phyloP scores from a whole-genome alignment of 2,888 invertebrate genomes.

The Mechanitis messenoides region DNA sequence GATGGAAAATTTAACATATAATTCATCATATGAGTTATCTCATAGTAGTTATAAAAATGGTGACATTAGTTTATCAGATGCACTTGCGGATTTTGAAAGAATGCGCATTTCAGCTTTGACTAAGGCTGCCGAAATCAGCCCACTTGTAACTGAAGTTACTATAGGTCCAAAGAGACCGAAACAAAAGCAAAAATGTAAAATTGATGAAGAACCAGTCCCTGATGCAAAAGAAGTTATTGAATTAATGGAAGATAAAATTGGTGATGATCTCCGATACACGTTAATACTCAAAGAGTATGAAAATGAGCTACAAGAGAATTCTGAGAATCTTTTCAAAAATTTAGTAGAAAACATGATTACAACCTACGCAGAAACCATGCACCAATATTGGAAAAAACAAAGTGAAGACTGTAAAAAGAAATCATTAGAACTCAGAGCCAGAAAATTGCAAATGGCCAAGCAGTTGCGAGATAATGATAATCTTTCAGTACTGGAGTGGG shows the following conservation, averaged over 20 bases:
- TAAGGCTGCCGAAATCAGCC: constrained; percentile 75
- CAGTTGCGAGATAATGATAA: constrained; percentile 73
- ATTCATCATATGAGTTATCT: constrained; percentile 36
- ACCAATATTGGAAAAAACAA: constrained; percentile 51
- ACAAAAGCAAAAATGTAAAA: constrained; percentile 34
- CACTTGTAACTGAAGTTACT: constrained; percentile 69
- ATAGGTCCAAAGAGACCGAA: constrained; percentile 62
- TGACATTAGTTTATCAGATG: constrained; percentile 50
- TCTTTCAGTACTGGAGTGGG: constrained; percentile 55
- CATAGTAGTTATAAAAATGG: constrained; percentile 39
- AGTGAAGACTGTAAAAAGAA: constrained; percentile 54
- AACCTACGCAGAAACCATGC: constrained; percentile 51
- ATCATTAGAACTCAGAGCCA: constrained; percentile 60
- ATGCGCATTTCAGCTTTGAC: constrained; percentile 77
- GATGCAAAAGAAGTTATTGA: constrained; percentile 41
- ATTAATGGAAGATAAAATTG: constrained; percentile 52
- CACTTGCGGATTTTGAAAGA: constrained; percentile 62
- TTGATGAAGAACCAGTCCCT: constrained; percentile 31
- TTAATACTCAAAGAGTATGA: constrained; percentile 58
- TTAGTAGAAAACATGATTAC: constrained; percentile 57
- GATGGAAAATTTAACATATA: constrained; percentile 21
- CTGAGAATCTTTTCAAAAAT: constrained; percentile 49
- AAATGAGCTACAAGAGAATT: constrained; percentile 46
- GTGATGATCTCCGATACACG: constrained; percentile 54
- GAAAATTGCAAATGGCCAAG: constrained; percentile 60